Evolutionary conservation across 2,888 invertebrate genomes (phyloP).

Genomic region (Ophion obscuratus): DNA sequence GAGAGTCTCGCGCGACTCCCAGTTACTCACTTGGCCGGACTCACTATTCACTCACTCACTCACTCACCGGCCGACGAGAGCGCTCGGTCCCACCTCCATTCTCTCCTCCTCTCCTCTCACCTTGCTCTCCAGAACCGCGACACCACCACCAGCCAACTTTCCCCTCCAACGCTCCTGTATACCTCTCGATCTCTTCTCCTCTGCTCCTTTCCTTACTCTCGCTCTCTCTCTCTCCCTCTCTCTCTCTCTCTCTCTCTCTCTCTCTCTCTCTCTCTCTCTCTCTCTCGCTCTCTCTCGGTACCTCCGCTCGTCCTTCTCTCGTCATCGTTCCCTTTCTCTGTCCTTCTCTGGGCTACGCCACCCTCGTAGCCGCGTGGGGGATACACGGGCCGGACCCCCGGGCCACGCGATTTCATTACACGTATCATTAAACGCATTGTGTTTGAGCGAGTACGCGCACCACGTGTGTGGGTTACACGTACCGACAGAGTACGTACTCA

Average conservation of each 20-base stretch:
- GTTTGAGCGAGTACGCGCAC: constrained; percentile 55
- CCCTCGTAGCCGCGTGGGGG: constrained; percentile 66
- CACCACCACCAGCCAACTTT: constrained; percentile 53
- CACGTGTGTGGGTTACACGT: constrained; percentile 56
- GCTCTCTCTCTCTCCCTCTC: constrained; percentile 35
- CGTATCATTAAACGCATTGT: constrained; percentile 76
- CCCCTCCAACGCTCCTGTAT: constrained; percentile 51
- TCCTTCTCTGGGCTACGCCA: constrained; percentile 59
- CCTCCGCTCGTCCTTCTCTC: constrained; percentile 56
- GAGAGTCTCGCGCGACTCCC: constrained; percentile 80
- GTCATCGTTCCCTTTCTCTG: constrained; percentile 57
- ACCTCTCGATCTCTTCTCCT: constrained; percentile 36
- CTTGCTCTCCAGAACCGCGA: constrained; percentile 54
- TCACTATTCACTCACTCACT: constrained; percentile 76
- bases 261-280: constrained; percentile 9
- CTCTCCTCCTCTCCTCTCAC: constrained; percentile 76
- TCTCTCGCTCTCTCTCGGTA: background rate
- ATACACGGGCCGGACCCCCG: constrained; percentile 71
- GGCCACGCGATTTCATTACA: constrained; percentile 79
- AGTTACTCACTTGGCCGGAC: constrained; percentile 81
- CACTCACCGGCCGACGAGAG: constrained; percentile 55
- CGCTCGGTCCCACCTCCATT: constrained; percentile 72
- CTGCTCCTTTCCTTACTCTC: background rate
- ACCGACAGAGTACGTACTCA: constrained; percentile 24
- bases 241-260: constrained; percentile 35